Evolutionary conservation across 2,113 vertebrate genomes (phyloP).

Genomic region (Campylomormyrus tamandua): DNA sequence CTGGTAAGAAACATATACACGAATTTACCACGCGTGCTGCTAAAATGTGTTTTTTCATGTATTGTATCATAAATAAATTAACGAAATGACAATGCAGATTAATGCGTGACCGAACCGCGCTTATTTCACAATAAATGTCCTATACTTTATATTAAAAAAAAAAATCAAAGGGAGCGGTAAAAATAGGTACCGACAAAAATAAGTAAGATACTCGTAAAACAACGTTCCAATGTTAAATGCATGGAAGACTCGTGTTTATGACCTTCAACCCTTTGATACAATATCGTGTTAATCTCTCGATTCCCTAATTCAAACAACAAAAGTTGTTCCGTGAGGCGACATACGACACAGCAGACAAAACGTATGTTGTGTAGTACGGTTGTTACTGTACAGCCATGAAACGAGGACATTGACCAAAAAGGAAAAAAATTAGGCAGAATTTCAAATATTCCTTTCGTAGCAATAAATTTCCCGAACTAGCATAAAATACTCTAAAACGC

Average conservation of each 20-base stretch:
- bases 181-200: not conserved
- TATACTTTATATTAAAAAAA: not conserved
- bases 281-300: not conserved
- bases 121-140: not conserved
- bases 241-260: not conserved
- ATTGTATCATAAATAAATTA: not conserved
- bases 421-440: not conserved
- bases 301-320: not conserved
- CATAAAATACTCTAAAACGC: not conserved
- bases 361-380: not conserved
- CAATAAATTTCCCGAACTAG: not conserved
- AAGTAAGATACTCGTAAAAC: not conserved
- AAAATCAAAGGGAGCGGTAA: not conserved
- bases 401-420: not conserved
- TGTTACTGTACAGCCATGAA: not conserved
- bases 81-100: not conserved
- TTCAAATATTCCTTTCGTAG: not conserved
- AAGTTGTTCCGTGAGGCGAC: not conserved
- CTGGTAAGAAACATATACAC: not conserved
- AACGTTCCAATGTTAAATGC: not conserved
- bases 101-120: not conserved
- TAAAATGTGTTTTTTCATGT: not conserved
- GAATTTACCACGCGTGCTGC: not conserved
- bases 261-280: not conserved
- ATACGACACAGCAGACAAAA: not conserved